Evolutionary conservation across 2,888 invertebrate species (phyloP), one percentile per base, ranked within the genome.

Genomic region (Phyllotreta striolata): DNA sequence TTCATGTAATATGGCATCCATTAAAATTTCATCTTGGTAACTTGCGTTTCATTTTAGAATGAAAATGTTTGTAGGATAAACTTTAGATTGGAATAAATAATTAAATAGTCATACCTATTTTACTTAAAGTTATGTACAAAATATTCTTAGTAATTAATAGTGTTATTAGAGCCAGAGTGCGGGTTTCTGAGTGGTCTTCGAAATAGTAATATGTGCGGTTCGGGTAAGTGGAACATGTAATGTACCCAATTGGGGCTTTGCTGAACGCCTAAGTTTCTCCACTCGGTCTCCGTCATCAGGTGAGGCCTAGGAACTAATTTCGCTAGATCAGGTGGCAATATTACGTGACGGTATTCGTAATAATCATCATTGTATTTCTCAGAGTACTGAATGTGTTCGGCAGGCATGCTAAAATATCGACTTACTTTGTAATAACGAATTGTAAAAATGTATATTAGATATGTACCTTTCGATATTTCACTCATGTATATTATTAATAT

Each of bases 291-390:
- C 0, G 93, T 91, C 95, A 97, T 95, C 52, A 96, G 83, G 78
- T 96, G 96, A 0, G 91, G 89, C 77, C 93, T 91, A 0, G 96
- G 96, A 0, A 96, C 95, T 56, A 90, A 83, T 69, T 91, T 90
- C 0, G 94, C 92, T 44, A 96, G 83, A 68, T 96, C 95, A 12
- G 89, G 86, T 1, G 96, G 95, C 38, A 97, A 81, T 76, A 96
- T 93, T 0, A 96, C 96, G 83, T 97, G 97, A 72, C 96, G 90
- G 82, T 96, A 96, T 79, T 96, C 96, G 79, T 89, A 96, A 55
- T 88, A 85, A 72, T 91, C 91, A 81, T 96, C 96, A 68, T 84
- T 87, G 77, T 96, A 96, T 79, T 95, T 93, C 78, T 95, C 95
- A 0, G 95, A 96, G 81, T 96, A 96, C 76, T 93, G 94, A 76